Percentiles rank a stretch among this genome's conserved stretches.
Conservation (phyloP, 1,140 invertebrate genomes). For the Formica selysi region DNA sequence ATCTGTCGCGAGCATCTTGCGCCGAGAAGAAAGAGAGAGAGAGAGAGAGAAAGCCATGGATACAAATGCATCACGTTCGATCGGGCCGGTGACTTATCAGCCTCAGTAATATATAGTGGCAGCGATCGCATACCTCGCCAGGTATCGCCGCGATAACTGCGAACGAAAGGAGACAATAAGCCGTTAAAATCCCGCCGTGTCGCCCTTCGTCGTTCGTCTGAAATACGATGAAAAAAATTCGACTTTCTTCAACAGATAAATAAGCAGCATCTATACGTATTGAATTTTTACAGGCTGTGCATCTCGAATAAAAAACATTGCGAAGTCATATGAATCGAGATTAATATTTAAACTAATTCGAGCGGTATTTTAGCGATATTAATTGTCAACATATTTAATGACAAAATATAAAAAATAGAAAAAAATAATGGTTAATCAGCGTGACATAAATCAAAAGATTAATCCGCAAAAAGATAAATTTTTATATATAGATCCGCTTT, state of each 20-base stretch:
- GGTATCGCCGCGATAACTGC: constrained; percentile 48
- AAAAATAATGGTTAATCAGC: background rate
- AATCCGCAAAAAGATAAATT: background rate
- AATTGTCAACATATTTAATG: background rate
- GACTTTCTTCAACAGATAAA: constrained; percentile 14
- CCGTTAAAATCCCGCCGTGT: constrained; percentile 17
- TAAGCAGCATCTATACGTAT: background rate
- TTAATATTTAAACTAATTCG: background rate
- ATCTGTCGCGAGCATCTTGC: constrained; percentile 47
- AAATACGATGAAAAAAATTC: constrained; percentile 7
- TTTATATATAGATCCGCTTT: background rate
- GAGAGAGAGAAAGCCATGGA: background rate
- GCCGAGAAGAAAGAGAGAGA: background rate
- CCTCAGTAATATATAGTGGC: constrained; percentile 26
- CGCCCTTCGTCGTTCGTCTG: background rate
- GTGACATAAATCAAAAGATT: background rate
- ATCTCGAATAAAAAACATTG: background rate
- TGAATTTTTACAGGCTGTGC: background rate
- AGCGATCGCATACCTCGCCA: constrained; percentile 48
- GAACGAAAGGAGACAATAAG: constrained; percentile 51
- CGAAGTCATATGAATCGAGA: background rate
- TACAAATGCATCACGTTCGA: constrained; percentile 58
- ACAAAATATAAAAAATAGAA: background rate
- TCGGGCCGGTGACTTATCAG: constrained; percentile 51
- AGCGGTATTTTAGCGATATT: background rate